Evolutionary conservation across 2,113 vertebrate species (phyloP), one percentile per base, ranked within the genome.

Genomic region (Cyprinodon tularosa): DNA sequence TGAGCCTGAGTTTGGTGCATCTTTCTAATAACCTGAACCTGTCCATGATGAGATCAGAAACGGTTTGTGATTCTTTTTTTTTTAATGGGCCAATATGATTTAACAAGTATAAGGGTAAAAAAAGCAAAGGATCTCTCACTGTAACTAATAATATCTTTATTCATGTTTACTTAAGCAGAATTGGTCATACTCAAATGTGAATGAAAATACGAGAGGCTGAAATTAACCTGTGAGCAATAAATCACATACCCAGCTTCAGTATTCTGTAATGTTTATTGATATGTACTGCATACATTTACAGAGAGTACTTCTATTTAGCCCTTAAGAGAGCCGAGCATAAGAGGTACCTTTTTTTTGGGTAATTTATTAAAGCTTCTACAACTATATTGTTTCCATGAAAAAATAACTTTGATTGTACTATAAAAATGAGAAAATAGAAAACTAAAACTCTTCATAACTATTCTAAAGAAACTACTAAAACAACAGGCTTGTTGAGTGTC

Each of bases 371-470:
- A 91, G 89, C 85, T 88, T 79, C 90, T 89, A 88, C 83, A 88
- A 90, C 78, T 90, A 84, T 69, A 74, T 70, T 4, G 17, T 84
- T 85, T 82, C 70, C 80, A 88, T 92, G 83, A 77, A 89, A 90
- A 91, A 93, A 90, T 85, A 87, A 77, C 36, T 90, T 87, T 78
- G 82, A 86, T 90, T 84, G 86, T 82, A 87, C 84, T 90, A 93
- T 37, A 93, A 90, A 91, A 89, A 67, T 62, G 71, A 85, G 81
- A 86, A 88, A 62, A 81, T 88, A 92, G 36, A 92, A 90, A 93
- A 92, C 83, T 83, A 86, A 29, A 74, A 84, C 57, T 80, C 82
- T 90, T 45, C 80, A 73, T 73, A 83, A 80, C 61, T 77, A 71
- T 89, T 83, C 65, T 76, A 84, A 71, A 71, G 5, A 83, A 73